These are phyloP conservation scores for Dioctria rufipes DNA, from an alignment of 2,888 invertebrate genomes.

Conservation along the genomic window DNA sequence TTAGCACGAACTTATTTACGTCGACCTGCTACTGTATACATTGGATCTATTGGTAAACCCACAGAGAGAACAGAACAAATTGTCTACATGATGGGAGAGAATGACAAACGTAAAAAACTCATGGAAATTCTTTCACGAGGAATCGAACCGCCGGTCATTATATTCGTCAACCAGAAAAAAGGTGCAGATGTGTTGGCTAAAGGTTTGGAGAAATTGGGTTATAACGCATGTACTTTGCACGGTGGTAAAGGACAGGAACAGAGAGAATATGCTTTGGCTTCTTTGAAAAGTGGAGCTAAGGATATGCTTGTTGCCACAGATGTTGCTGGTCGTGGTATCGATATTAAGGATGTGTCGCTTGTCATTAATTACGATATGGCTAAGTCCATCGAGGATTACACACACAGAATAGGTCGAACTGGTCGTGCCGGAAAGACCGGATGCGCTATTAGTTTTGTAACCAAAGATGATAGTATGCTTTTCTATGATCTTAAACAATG, in stretches of 20 bases:
- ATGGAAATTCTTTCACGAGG: conserved; percentile 92
- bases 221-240: conserved; percentile 97
- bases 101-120: conserved; percentile 96
- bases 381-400: conserved; percentile 97
- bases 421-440: conserved; percentile 99
- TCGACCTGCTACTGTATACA: conserved; percentile 97
- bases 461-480: conserved; percentile 94
- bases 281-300: conserved; percentile 95
- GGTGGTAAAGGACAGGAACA: conserved; percentile 99
- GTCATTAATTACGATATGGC: conserved; percentile 99
- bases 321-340: conserved; percentile 99
- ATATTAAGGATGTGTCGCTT: conserved; percentile 98
- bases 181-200: conserved; percentile 98
- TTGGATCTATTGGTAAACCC: conserved; percentile 97
- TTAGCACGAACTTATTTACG: conserved; percentile 95
- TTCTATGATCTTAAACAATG: conserved; percentile 98
- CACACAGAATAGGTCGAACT: conserved; percentile 98
- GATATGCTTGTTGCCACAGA: conserved; percentile 99
- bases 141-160: conserved; percentile 97
- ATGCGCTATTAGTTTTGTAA: conserved; percentile 95
- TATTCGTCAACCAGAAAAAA: conserved; percentile 99
- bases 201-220: conserved; percentile 96
- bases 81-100: conserved; percentile 94
- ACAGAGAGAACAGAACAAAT: conserved; percentile 98
- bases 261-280: conserved; percentile 97